phyloP scores from a whole-genome alignment of 1,140 invertebrate species.

The Trachymyrmex cornetzi region DNA sequence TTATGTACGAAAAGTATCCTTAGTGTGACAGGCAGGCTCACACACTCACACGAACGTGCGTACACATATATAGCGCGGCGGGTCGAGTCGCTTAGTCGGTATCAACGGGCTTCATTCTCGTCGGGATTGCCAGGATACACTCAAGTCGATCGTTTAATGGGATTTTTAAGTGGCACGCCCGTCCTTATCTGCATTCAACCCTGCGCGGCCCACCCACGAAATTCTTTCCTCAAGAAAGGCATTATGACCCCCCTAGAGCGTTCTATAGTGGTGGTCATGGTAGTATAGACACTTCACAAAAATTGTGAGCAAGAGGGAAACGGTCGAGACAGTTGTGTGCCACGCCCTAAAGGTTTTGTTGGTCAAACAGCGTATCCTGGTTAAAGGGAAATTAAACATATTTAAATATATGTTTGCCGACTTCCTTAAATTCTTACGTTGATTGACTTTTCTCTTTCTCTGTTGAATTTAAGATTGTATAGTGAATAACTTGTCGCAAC shows the following conservation, averaged over 20 bases:
- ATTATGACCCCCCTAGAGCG: constrained; percentile 51
- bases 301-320: constrained; percentile 49
- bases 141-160: constrained; percentile 76
- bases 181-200: constrained; percentile 74
- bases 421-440: not conserved
- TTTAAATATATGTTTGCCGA: not conserved
- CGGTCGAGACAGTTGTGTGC: not conserved
- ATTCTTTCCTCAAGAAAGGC: constrained; percentile 68
- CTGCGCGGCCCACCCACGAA: constrained; percentile 71
- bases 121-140: constrained; percentile 48
- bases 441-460: not conserved
- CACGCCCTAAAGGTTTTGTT: constrained; percentile 45
- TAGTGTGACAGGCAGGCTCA: constrained; percentile 7
- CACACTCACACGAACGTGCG: not conserved
- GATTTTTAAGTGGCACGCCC: constrained; percentile 72
- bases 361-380: not conserved
- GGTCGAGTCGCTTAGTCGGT: constrained; percentile 58
- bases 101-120: constrained; percentile 65
- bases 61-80: not conserved
- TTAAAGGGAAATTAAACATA: constrained; percentile 10
- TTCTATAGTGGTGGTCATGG: constrained; percentile 12
- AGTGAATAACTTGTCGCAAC: not conserved
- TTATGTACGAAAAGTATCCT: constrained; percentile 66
- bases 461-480: not conserved
- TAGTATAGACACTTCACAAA: constrained; percentile 38